Conservation (phyloP, 2,888 invertebrate genomes). For the Andrena camellia region DNA sequence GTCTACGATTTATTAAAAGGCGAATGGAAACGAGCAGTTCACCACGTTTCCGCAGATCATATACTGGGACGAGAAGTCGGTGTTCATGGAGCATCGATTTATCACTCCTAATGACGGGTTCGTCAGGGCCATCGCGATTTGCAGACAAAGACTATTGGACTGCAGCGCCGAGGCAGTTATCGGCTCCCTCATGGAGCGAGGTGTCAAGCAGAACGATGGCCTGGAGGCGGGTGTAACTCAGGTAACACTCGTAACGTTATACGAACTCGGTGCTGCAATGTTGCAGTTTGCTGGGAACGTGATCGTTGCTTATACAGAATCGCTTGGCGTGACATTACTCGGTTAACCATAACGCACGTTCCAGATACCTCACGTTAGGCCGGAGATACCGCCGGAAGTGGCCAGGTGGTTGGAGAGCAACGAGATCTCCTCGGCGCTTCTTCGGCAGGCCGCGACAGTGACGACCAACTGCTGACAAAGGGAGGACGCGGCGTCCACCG, state of each 20-base stretch:
- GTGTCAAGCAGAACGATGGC: conserved; percentile 80
- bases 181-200: conserved; percentile 83
- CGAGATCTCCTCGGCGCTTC: conserved; percentile 89
- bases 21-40: not conserved
- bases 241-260: conserved; percentile 68
- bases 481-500: conserved; percentile 70
- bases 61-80: conserved; percentile 93
- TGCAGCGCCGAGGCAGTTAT: conserved; percentile 85
- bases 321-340: not conserved
- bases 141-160: conserved; percentile 84
- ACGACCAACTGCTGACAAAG: conserved; percentile 79
- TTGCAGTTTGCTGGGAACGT: not conserved
- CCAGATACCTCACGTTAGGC: conserved; percentile 85
- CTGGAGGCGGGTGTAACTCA: conserved; percentile 81
- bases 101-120: conserved; percentile 90
- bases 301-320: not conserved
- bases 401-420: conserved; percentile 90
- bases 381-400: conserved; percentile 88
- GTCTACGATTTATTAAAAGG: not conserved
- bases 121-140: conserved; percentile 86
- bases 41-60: conserved; percentile 87
- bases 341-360: not conserved
- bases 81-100: conserved; percentile 94
- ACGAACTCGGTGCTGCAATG: not conserved
- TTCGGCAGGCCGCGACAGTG: conserved; percentile 84